Percentiles rank a stretch among this genome's conserved stretches.
phyloP scores from a whole-genome alignment of 53 echinoderm and acorn worm genomes.

The Arbacia lixula region DNA sequence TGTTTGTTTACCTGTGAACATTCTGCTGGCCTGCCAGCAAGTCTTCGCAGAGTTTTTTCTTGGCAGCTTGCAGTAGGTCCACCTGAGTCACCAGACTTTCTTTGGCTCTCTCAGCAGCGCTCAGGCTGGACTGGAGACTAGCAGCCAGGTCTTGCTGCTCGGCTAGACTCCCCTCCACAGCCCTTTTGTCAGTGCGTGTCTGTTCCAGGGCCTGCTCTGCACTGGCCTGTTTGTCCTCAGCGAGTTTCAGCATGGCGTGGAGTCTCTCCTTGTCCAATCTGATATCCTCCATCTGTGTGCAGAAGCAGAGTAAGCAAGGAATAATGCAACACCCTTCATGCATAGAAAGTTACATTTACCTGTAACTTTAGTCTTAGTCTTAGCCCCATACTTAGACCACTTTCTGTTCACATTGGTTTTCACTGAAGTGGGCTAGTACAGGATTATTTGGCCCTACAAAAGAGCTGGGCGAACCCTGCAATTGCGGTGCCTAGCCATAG shows the following conservation, averaged over 20 bases:
- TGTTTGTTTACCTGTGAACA: constrained; percentile 35
- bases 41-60: constrained; percentile 33
- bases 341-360: too few species aligned
- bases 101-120: constrained; percentile 22
- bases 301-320: too few species aligned
- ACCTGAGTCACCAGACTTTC: constrained; percentile 48
- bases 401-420: too few species aligned
- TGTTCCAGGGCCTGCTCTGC: constrained; percentile 34
- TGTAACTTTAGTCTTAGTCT: too few species aligned
- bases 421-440: too few species aligned
- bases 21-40: constrained; percentile 54
- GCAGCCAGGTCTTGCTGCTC: constrained; percentile 35
- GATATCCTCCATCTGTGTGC: constrained; percentile 34
- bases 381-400: too few species aligned
- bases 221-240: constrained; percentile 1
- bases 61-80: constrained; percentile 46
- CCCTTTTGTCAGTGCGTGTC: constrained; percentile 31
- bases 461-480: too few species aligned
- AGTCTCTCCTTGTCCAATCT: constrained; percentile 46
- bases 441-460: too few species aligned
- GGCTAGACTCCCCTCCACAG: constrained; percentile 42
- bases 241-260: constrained; percentile 16
- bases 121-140: constrained; percentile 40
- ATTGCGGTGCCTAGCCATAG: too few species aligned
- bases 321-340: not conserved